Evolutionary conservation across 2,888 invertebrate species (phyloP).

Genomic region (Tetragonisca angustula): DNA sequence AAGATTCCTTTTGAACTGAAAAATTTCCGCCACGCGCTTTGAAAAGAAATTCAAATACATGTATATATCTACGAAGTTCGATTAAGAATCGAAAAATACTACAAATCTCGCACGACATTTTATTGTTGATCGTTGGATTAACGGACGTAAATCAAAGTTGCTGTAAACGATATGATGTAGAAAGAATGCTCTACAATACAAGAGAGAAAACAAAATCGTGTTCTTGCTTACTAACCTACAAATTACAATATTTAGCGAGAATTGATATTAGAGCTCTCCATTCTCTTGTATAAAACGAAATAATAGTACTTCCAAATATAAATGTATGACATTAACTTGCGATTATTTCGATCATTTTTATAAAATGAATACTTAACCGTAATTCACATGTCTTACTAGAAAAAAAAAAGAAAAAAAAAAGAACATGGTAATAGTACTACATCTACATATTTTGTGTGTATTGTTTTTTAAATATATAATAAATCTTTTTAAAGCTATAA

Average conservation of each 20-base stretch:
- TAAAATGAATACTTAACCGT: conserved; percentile 7
- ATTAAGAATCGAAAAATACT: conserved; percentile 14
- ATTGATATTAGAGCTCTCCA: background rate
- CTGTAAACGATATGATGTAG: conserved; percentile 17
- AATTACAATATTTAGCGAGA: background rate
- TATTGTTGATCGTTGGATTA: background rate
- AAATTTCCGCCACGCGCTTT: background rate
- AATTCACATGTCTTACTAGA: conserved; percentile 9
- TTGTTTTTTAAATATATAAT: conserved; percentile 18
- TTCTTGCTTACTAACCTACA: background rate
- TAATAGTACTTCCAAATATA: conserved; percentile 7
- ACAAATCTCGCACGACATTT: background rate
- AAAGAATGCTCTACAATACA: conserved; percentile 18
- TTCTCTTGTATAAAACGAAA: conserved; percentile 11
- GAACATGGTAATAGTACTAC: conserved; percentile 30
- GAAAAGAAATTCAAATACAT: conserved; percentile 28
- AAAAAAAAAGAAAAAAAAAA: background rate
- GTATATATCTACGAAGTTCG: background rate
- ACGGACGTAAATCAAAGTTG: background rate
- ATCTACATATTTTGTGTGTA: background rate
- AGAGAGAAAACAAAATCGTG: background rate
- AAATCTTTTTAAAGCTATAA: conserved; percentile 52
- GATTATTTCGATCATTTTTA: background rate
- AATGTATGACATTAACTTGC: background rate
- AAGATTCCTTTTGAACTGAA: background rate